Evolutionary conservation across 2,797 vertebrate genomes (phyloP), one percentile per base, ranked within the genome.

Genomic region (Sebastes jordani): DNA sequence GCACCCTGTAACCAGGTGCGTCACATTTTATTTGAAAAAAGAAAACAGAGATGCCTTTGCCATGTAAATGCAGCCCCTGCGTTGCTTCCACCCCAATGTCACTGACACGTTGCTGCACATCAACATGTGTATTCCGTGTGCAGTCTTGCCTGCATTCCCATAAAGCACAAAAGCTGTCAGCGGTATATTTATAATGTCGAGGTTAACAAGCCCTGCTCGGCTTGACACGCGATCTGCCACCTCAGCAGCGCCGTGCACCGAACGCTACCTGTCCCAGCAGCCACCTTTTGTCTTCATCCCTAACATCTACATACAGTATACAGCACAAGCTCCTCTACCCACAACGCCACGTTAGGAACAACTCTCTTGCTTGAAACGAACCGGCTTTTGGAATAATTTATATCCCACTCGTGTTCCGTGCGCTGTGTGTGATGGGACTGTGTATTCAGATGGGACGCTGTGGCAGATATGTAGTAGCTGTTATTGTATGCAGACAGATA

Each of bases 191-290:
- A 86, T 91, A 82, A 93, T 75, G 86, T 83, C 25, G 80, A 87
- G 86, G 89, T 86, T 91, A 92, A 93, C 89, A 81, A 92, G 89
- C 80, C 65, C 71, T 54, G 82, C 83, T 76, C 32, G 69, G 52
- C 74, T 71, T 88, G 82, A 90, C 89, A 85, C 56, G 70, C 75
- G 74, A 90, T 90, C 85, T 84, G 91, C 83, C 61, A 54, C 84
- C 84, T 89, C 88, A 85, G 88, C 88, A 85, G 79, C 84, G 34
- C 2, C 14, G 20, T n/a, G 81, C 68, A 9, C 20, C 2, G 42
- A 58, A 52, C 23, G 27, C 83, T 67, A 83, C 81, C 86, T 84
- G 88, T 76, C 81, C 85, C 73, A 30, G 74, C 73, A 30, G 74
- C 80, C 78, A 86, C 91, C 89, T 89, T 86, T 93, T 84, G 81